Base-by-base conservation (phyloP, 2,113 vertebrate genomes). In the Poeciliopsis turrubarensis region DNA sequence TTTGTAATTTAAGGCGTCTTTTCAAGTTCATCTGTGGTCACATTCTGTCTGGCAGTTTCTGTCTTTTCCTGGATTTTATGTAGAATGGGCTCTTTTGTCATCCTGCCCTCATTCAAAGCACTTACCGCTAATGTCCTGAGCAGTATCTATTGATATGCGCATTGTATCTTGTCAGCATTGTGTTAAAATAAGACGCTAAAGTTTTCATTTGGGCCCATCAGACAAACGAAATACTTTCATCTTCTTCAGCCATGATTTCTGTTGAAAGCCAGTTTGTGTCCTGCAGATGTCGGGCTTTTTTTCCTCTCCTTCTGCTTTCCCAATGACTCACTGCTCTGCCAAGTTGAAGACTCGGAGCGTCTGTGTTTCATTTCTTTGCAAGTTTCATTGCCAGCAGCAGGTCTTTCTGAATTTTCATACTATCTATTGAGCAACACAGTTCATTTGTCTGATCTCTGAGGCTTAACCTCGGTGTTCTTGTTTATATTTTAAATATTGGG, bases 301-400 rank as follows among this genome's bases (percentile, higher is more conserved):
- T 44, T 34, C 11, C 15, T n/a, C 57, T 61, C 73, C 62, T 41
- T 34, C 34, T 13, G 4, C 22, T 57, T 80, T 60, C 72, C 61
- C 69, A 71, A 72, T 84, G 76, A 82, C 72, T 87, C 79, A 79
- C 64, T 67, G 79, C 68, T 69, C 39, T 75, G 63, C 70, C 8
- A 34, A 72, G 54, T 75, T 31, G 37, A 60, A 77, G 8, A 19
- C 68, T 71, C 72, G 26, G 41, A 84, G 69, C 80, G 71, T 88
- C 80, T 81, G 70, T 74, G 34, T 82, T 79, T 77, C 26, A 67
- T 86, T 32, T 84, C 62, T 75, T 72, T 63, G 32, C 54, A 60
- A 78, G 63, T 72, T 66, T 47, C 41, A 68, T 60, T 15, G 57
- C 1, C 12, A 70, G 68, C 61, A 72, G 72, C 78, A 29, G 75